Conservation (phyloP, 23 tunicate genomes). For the Ascidia mentula region DNA sequence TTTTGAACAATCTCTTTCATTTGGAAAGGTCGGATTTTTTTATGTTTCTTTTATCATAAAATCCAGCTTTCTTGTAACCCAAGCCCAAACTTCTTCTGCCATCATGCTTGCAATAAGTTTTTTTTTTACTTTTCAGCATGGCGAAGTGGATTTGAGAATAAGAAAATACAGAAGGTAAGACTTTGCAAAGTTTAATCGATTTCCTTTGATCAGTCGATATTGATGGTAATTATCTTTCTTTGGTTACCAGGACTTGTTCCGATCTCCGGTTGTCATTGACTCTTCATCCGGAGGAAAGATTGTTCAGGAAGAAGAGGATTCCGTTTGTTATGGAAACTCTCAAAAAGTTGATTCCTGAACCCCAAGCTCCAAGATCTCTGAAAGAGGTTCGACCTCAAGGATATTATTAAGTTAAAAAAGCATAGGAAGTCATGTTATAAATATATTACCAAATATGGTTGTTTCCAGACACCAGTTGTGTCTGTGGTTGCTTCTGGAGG, state of each 20-base stretch:
- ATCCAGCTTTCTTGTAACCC: too few relatives aligned
- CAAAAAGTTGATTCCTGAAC: slow-evolving; percentile 21
- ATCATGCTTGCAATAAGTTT: too few relatives aligned
- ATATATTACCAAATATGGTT: not conserved
- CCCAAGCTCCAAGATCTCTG: slow-evolving; percentile 37
- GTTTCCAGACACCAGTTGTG: slow-evolving; percentile 70
- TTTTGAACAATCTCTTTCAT: not conserved
- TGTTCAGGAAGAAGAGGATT: slow-evolving; percentile 50
- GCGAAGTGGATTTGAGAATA: not conserved
- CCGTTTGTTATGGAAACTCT: slow-evolving; percentile 39
- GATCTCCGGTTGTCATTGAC: slow-evolving; percentile 56
- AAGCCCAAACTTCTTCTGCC: too few relatives aligned
- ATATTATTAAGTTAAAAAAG: too few relatives aligned
- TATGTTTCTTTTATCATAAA: too few relatives aligned
- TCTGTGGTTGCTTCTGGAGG: slow-evolving; percentile 82
- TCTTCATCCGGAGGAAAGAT: slow-evolving; percentile 42
- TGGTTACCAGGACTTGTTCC: slow-evolving; percentile 18
- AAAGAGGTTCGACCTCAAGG: slow-evolving; percentile 30
- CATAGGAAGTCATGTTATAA: too few relatives aligned
- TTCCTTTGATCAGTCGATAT: not conserved
- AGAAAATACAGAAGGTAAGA: not conserved
- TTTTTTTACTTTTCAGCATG: not conserved
- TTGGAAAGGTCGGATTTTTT: not conserved
- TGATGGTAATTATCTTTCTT: not conserved
- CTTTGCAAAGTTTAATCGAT: not conserved